Conservation (phyloP, 2,888 invertebrate species). For the Rhaphigaster nebulosa region DNA sequence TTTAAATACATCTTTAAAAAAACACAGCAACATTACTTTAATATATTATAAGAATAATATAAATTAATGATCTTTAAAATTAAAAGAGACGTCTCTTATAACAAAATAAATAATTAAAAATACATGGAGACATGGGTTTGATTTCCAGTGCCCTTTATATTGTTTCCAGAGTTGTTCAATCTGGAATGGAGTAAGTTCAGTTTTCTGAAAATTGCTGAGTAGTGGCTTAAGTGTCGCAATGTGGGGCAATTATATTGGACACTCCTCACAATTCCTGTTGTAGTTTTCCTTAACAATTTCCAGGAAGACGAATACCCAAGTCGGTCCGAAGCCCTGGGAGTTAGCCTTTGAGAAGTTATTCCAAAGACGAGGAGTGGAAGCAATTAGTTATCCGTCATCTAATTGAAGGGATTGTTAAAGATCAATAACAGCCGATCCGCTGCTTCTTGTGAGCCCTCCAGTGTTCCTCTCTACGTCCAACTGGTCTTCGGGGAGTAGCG, state of each 20-base stretch:
- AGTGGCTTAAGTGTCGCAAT: neutral
- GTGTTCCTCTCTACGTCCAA: neutral
- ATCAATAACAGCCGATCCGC: conserved; percentile 8
- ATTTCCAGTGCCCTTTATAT: no score
- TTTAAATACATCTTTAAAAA: no score
- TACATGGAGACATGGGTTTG: no score
- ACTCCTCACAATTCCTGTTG: neutral
- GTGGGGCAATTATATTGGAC: neutral
- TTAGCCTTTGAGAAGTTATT: conserved; percentile 41
- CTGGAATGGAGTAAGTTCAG: no score
- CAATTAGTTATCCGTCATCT: neutral
- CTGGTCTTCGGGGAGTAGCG: no score
- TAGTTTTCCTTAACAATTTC: neutral
- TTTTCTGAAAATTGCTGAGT: no score
- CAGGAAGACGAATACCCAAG: neutral
- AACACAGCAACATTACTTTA: no score
- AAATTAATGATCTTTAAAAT: no score
- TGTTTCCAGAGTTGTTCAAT: no score
- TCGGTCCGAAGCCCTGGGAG: neutral
- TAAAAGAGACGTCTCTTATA: no score
- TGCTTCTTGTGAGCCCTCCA: neutral
- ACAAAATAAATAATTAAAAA: no score
- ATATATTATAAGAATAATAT: no score
- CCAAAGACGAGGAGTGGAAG: neutral
- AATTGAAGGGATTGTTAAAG: conserved; percentile 48